Percentiles rank a stretch among this genome's conserved stretches.
Evolutionary conservation across 1,140 invertebrate species (phyloP).

Genomic region (Mizuhopecten yessoensis): DNA sequence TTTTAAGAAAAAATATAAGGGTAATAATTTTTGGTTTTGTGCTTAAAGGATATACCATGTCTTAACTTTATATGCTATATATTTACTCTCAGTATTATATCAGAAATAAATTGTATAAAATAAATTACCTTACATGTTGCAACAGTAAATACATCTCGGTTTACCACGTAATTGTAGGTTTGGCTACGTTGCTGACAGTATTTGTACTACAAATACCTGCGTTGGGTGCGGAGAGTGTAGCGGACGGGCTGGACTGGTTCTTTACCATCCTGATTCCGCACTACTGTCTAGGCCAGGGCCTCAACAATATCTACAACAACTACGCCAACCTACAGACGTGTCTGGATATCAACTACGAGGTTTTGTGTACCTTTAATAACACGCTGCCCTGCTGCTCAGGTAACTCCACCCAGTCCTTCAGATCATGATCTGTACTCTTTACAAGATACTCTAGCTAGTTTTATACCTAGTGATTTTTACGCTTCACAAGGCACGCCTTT

Average conservation of each 20-base stretch:
- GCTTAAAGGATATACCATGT: no score
- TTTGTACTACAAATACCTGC: conserved; percentile 56
- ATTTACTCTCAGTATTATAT: no score
- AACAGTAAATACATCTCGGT: no score
- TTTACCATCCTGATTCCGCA: conserved; percentile 64
- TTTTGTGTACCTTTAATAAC: conserved; percentile 43
- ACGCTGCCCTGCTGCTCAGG: not conserved
- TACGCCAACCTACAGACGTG: conserved; percentile 54
- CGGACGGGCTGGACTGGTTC: conserved; percentile 46
- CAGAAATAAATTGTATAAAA: no score
- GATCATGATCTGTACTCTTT: no score
- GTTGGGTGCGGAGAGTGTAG: conserved; percentile 13
- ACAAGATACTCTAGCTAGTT: no score
- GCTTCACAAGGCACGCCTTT: no score
- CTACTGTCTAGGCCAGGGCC: conserved; percentile 56
- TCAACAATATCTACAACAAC: conserved; percentile 65
- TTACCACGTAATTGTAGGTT: conserved; percentile 50
- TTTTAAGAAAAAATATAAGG: no score
- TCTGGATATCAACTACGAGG: conserved; percentile 40
- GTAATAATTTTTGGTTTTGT: no score
- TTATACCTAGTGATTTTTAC: no score
- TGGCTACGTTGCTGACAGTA: conserved; percentile 53
- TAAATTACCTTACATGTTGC: no score
- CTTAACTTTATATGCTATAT: no score
- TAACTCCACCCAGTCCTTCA: not conserved